phyloP scores from a whole-genome alignment of 2,113 vertebrate genomes.

The Podocnemis expansa region DNA sequence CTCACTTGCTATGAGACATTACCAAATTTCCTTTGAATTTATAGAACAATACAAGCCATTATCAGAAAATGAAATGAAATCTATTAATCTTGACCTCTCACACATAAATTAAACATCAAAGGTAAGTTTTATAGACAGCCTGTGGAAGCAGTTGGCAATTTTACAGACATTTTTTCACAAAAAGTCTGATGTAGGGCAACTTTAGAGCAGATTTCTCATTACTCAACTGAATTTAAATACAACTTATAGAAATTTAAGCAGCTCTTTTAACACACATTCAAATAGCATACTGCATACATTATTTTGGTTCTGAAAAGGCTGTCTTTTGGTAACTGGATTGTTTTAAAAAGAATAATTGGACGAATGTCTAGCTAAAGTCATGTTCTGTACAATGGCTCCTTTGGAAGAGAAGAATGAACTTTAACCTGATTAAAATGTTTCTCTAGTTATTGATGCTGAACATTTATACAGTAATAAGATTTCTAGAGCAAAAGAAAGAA shows the following conservation, averaged over 20 bases:
- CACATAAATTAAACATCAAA: slow-evolving; percentile 1
- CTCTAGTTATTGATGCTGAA: neutral
- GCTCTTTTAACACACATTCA: neutral
- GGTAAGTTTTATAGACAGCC: neutral
- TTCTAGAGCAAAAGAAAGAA: accelerated
- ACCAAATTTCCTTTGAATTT: neutral
- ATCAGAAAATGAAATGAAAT: slow-evolving; percentile 10
- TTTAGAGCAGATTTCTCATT: neutral
- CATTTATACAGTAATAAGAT: neutral
- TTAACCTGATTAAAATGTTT: neutral
- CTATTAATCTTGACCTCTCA: slow-evolving; percentile 5
- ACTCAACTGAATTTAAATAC: neutral
- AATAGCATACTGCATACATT: neutral
- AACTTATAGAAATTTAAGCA: neutral
- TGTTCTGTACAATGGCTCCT: neutral
- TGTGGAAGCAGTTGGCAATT: neutral
- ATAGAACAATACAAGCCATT: neutral
- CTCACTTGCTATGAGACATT: neutral
- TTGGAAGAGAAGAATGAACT: neutral
- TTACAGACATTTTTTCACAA: neutral
- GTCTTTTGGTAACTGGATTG: neutral
- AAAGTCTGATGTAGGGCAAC: neutral
- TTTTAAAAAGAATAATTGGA: neutral
- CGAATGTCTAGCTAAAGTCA: accelerated
- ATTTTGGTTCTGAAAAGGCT: neutral